Conservation (phyloP, 2,113 vertebrate genomes). For the Dipodomys stephensi region DNA sequence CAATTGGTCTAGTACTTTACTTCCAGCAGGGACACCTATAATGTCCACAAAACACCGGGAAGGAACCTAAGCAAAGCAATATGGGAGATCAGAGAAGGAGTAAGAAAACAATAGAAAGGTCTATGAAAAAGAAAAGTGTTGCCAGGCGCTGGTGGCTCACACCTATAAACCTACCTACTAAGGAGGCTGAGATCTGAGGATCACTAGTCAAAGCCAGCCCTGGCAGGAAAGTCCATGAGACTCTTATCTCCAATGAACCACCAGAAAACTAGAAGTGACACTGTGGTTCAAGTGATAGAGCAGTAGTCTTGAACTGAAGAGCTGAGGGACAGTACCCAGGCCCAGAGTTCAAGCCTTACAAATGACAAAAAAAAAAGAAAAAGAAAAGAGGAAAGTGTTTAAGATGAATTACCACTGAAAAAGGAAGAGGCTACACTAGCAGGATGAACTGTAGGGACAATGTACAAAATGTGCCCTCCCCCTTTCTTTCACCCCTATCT, state of each 20-base stretch:
- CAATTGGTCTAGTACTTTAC: not conserved
- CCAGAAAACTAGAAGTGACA: too few species aligned
- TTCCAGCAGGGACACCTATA: not conserved
- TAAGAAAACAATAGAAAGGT: not conserved
- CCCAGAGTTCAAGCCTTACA: too few species aligned
- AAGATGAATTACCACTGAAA: constrained; percentile 4
- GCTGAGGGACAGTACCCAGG: too few species aligned
- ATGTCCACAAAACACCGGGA: not conserved
- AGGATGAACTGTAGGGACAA: not conserved
- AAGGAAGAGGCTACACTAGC: not conserved
- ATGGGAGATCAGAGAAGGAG: not conserved
- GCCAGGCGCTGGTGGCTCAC: too few species aligned
- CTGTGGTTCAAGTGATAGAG: too few species aligned
- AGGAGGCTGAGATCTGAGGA: too few species aligned
- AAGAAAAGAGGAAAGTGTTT: not conserved
- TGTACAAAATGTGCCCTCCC: not conserved
- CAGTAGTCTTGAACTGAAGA: too few species aligned
- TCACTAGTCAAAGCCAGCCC: too few species aligned
- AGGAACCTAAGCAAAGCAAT: not conserved
- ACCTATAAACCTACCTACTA: too few species aligned
- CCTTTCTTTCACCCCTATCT: not conserved
- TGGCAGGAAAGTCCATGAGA: too few species aligned
- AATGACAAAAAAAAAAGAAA: too few species aligned
- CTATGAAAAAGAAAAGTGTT: not conserved
- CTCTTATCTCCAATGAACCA: too few species aligned